Evolutionary conservation across 2,797 vertebrate genomes (phyloP), one percentile per base, ranked within the genome.

Genomic region (Danio tinwini): DNA sequence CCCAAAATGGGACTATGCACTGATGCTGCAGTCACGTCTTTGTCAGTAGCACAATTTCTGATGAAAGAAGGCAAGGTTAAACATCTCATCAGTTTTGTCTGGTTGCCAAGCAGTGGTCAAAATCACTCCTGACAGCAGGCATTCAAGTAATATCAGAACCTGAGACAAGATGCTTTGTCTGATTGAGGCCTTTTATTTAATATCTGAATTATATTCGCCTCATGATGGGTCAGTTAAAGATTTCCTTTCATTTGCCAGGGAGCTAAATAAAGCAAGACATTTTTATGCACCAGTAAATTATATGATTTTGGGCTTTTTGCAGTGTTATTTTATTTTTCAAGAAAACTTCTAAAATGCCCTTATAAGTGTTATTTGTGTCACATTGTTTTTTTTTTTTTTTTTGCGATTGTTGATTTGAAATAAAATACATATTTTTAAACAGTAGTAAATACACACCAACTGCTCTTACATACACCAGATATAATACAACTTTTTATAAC

Each of bases 11-110:
- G 59, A 55, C 55, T 72, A 3, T 55, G 16, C 19, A 44, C 29
- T 6, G 5, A 9, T 62, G 47, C 65, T 78, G 6, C 37, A 50
- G 56, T n/a, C 17, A 53, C 5, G 55, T 70, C 37, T 79, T 63
- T 78, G 76, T 79, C 19, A 53, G 68, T 6, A 4, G 11, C 7
- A 45, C 65, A 71, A 52, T 55, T 53, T 71, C 47, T 39, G 69
- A 16, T 40, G 59, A 49, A 72, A 55, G 9, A 72, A 52, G 76
- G 13, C 69, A 79, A 64, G 77, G 77, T 73, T 64, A 72, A 73
- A 72, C 11, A 0, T 64, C 40, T 55, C 39, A 7, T 29, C 56
- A 14, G 29, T 16, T 71, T 21, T 37, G 45, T 64, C 47, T 47
- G 42, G 61, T 55, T 80, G 59, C 59, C 77, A 64, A 21, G 76